A percentile compares a stretch with the other conserved stretches of the same genome.
phyloP scores from a whole-genome alignment of 2,113 vertebrate species.

The Pipra filicauda region DNA sequence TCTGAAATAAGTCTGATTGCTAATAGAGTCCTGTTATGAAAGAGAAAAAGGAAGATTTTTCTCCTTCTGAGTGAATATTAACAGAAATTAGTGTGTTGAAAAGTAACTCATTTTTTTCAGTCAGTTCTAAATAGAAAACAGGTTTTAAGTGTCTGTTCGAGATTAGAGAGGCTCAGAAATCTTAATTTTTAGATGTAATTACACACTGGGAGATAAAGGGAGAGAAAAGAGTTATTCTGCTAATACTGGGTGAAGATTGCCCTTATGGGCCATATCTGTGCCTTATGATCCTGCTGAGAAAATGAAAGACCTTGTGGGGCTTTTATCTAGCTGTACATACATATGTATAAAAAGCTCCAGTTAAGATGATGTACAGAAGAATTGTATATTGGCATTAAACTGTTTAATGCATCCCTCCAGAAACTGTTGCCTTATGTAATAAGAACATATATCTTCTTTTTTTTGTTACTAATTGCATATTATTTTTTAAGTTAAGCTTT shows the following conservation, averaged over 20 bases:
- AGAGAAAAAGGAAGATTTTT: neutral
- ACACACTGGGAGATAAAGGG: neutral
- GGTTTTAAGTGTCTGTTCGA: neutral
- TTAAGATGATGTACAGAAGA: neutral
- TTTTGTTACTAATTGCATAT: neutral
- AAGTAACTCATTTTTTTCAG: neutral
- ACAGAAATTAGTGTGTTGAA: neutral
- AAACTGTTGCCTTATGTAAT: neutral
- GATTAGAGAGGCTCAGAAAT: neutral
- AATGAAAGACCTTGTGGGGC: neutral
- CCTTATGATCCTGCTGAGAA: neutral
- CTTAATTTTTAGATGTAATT: neutral
- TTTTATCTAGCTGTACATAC: neutral
- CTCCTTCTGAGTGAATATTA: neutral
- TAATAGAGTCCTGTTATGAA: neutral
- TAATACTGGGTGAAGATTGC: neutral
- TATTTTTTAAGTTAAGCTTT: neutral
- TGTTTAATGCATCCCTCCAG: neutral
- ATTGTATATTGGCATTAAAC: neutral
- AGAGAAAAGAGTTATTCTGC: neutral
- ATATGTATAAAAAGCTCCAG: neutral
- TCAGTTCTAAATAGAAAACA: neutral
- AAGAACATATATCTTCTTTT: neutral
- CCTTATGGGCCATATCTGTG: neutral
- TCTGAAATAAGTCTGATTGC: neutral